A percentile compares a stretch with the other conserved stretches of the same genome.
phyloP scores from a whole-genome alignment of 2,888 invertebrate species.

The Lasius fuliginosus region DNA sequence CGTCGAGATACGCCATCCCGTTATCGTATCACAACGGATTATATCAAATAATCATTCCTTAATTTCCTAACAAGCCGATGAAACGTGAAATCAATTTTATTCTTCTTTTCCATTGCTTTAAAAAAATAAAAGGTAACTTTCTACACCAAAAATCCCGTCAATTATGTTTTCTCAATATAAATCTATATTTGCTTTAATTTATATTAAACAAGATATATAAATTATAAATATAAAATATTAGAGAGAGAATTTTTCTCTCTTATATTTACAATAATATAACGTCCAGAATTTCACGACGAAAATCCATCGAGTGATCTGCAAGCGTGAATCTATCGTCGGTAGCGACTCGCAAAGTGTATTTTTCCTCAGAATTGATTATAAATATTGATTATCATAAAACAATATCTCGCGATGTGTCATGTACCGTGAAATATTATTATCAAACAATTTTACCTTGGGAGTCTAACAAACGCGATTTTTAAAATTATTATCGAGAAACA shows the following conservation, averaged over 20 bases:
- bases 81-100: not conserved
- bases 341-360: not conserved
- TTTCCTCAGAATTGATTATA: not conserved
- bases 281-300: not conserved
- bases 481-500: constrained; percentile 19
- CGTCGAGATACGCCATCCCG: constrained; percentile 32
- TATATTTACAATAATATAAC: not conserved
- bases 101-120: not conserved
- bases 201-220: not conserved
- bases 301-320: not conserved
- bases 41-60: constrained; percentile 28
- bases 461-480: not conserved
- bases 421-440: not conserved
- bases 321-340: not conserved
- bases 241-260: not conserved
- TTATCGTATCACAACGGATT: constrained; percentile 4
- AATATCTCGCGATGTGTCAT: not conserved
- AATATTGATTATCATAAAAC: constrained; percentile 5
- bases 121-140: not conserved
- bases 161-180: not conserved
- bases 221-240: constrained; percentile 14
- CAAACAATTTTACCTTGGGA: not conserved
- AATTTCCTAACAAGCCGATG: not conserved
- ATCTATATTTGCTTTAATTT: not conserved
- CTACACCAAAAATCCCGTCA: not conserved